These are phyloP conservation scores for Ptychodera flava DNA, from an alignment of 35 echinoderm and acorn worm genomes.

Conservation along the genomic window DNA sequence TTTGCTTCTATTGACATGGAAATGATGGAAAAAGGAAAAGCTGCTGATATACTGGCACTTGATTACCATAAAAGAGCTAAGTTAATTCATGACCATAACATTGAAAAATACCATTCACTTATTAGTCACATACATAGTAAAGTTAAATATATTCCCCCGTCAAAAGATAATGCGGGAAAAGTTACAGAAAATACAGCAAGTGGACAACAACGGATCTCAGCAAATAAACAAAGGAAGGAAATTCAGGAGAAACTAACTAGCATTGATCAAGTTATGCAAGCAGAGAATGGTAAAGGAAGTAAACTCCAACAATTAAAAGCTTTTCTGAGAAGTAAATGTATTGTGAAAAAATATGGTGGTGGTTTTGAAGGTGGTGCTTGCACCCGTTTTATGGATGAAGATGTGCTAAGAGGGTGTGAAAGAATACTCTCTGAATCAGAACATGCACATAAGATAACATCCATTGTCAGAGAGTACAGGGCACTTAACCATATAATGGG, in stretches of 20 bases:
- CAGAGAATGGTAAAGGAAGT: neutral
- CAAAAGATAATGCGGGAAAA: neutral
- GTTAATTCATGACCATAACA: neutral
- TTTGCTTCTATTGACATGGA: neutral
- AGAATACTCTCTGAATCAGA: no score
- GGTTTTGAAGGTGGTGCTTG: neutral
- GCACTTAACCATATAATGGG: no score
- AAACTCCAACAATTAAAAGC: neutral
- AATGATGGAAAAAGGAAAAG: neutral
- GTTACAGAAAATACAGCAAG: neutral
- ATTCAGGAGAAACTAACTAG: neutral
- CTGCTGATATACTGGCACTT: neutral
- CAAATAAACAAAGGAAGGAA: neutral
- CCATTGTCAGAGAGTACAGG: no score
- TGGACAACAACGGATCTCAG: neutral
- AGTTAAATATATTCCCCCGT: neutral
- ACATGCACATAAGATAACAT: no score
- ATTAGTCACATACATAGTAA: neutral
- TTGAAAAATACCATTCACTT: neutral
- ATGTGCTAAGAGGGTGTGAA: no score
- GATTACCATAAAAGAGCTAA: neutral
- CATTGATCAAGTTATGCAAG: neutral
- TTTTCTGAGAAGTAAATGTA: neutral
- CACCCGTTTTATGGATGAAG: neutral
- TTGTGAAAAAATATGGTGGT: neutral